phyloP scores from a whole-genome alignment of 1,140 invertebrate genomes.

The Caenorhabditis brenneri region DNA sequence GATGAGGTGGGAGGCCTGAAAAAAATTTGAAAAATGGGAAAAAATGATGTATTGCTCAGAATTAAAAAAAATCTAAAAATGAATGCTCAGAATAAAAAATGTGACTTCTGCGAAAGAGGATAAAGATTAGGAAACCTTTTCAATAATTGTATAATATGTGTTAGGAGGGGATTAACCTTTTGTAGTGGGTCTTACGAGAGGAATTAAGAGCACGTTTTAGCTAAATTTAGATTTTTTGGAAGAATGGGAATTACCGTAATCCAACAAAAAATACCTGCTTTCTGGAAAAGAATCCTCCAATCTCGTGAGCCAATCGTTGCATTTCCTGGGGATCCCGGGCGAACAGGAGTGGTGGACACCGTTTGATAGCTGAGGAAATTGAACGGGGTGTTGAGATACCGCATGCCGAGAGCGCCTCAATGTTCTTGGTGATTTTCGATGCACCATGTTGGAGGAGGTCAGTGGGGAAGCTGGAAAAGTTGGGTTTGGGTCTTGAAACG shows the following conservation, averaged over 20 bases:
- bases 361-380: slow-evolving; percentile 16
- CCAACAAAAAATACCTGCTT: slow-evolving; percentile 62
- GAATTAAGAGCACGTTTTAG: too few species aligned
- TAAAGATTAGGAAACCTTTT: slow-evolving; percentile 24
- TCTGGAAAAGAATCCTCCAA: slow-evolving; percentile 58
- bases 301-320: slow-evolving; percentile 40
- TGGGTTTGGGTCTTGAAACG: too few species aligned
- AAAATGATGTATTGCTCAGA: too few species aligned
- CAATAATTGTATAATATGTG: neutral
- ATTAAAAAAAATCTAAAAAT: too few species aligned
- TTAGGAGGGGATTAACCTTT: neutral
- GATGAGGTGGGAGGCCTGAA: slow-evolving; percentile 56
- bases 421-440: neutral
- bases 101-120: neutral
- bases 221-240: too few species aligned
- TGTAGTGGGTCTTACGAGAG: neutral
- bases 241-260: too few species aligned
- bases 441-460: slow-evolving; percentile 36
- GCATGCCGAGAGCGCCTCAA: neutral
- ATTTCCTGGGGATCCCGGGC: slow-evolving; percentile 54
- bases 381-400: slow-evolving; percentile 3
- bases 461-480: slow-evolving; percentile 13
- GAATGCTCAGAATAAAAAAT: too few species aligned
- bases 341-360: slow-evolving; percentile 62
- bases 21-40: neutral